Evolutionary conservation across 2,888 invertebrate genomes (phyloP).

Genomic region (Yponomeuta evonymella): DNA sequence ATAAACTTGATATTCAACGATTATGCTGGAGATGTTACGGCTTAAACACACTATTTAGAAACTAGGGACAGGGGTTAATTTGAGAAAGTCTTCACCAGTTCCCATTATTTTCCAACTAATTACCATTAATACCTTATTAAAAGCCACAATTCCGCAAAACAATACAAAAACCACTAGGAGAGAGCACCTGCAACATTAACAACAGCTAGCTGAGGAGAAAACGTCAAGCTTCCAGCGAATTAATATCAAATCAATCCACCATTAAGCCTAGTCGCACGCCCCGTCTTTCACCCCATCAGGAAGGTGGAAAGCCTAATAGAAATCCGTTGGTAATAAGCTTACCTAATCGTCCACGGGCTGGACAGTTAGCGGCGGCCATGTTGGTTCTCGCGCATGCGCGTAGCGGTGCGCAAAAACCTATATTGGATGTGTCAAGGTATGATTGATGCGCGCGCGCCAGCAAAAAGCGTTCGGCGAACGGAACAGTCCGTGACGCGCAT

Average conservation of each 20-base stretch:
- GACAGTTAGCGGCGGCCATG: slow-evolving; percentile 54
- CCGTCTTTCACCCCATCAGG: slow-evolving; percentile 71
- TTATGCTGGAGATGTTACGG: too few species aligned
- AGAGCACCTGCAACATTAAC: slow-evolving; percentile 25
- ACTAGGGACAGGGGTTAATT: too few species aligned
- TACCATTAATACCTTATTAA: slow-evolving; percentile 11
- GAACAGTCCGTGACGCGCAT: slow-evolving; percentile 54
- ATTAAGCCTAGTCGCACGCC: slow-evolving; percentile 70
- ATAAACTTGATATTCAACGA: too few species aligned
- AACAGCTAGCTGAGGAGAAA: slow-evolving; percentile 33
- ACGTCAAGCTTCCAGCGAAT: slow-evolving; percentile 60
- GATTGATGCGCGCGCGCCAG: slow-evolving; percentile 61
- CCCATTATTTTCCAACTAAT: background rate
- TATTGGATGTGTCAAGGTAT: slow-evolving; percentile 74
- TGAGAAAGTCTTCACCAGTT: background rate
- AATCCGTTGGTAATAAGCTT: slow-evolving; percentile 66
- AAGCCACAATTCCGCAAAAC: slow-evolving; percentile 12
- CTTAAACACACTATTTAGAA: too few species aligned
- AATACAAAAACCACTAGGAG: background rate
- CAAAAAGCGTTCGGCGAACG: slow-evolving; percentile 62
- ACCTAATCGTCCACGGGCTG: slow-evolving; percentile 62
- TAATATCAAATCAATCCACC: slow-evolving; percentile 73
- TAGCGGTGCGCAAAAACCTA: slow-evolving; percentile 58
- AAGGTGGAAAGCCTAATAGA: slow-evolving; percentile 73
- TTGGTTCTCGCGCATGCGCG: slow-evolving; percentile 36